phyloP scores from a whole-genome alignment of 53 echinoderm and acorn worm species.

The Actinopyga echinites region DNA sequence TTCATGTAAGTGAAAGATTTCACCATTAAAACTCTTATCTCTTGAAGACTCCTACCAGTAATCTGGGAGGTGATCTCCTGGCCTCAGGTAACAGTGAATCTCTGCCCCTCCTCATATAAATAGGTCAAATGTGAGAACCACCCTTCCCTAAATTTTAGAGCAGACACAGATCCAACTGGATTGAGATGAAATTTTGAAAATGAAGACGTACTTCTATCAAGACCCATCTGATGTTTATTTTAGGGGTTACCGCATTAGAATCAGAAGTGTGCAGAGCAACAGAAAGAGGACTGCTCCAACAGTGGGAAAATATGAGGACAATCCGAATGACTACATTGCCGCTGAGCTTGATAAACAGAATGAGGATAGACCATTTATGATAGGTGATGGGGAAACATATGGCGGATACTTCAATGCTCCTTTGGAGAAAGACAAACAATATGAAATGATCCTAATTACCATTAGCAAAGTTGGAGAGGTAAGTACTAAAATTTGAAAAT shows the following conservation, averaged over 20 bases:
- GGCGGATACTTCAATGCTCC: conserved; percentile 66
- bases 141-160: too few relatives aligned
- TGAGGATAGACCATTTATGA: conserved; percentile 6
- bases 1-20: too few relatives aligned
- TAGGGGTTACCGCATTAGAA: not conserved
- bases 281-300: not conserved
- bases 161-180: too few relatives aligned
- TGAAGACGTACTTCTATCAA: too few relatives aligned
- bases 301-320: not conserved
- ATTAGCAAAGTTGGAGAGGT: conserved; percentile 45
- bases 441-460: conserved; percentile 48
- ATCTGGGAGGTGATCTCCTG: too few relatives aligned
- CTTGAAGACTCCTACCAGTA: too few relatives aligned
- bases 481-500: not conserved
- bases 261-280: not conserved
- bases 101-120: too few relatives aligned
- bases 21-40: too few relatives aligned
- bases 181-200: too few relatives aligned
- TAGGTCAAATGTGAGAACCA: too few relatives aligned
- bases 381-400: conserved; percentile 67
- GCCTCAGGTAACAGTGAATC: too few relatives aligned
- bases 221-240: not conserved
- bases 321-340: conserved; percentile 25
- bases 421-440: conserved; percentile 43
- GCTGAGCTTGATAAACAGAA: conserved; percentile 14